Base-by-base conservation (phyloP, 2,888 invertebrate genomes). In the Ceraclea dissimilis region DNA sequence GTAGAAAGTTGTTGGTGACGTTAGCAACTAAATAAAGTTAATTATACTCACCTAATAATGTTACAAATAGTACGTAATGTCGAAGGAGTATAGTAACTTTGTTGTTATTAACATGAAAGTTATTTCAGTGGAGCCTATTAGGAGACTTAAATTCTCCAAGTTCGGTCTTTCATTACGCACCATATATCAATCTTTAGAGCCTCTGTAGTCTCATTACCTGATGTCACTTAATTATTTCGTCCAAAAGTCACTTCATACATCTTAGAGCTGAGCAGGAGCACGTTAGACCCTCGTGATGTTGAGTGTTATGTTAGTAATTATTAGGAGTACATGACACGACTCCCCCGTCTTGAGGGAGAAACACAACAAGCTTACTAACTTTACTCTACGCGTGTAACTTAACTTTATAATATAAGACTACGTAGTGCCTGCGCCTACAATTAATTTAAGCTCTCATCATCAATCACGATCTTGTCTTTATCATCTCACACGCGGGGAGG, bases 401-500 rank as follows among this genome's bases (percentile, higher is more conserved):
- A 59, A 55, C 57, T 60, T 58, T 49, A 47, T 56, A 50, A 8
- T 39, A 39, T 39, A 13, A 39, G 4, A 16, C 16, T 39, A 39
- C 39, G 2, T 39, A 56, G 26, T 60, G 58, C 62, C 59, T 60
- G 59, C 60, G 62, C 58, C 63, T 55, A 58, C 63, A 63, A 63
- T 63, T 63, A 63, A 61, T 63, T 63, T 62, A 61, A 63, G 60
- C 60, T 56, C 61, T 62, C 61, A 61, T 61, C 62, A 63, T 63
- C 63, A 63, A 63, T 63, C 63, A 63, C 59, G 60, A 60, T 56
- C 56, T 61, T 60, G 62, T 62, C 61, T 58, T 52, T 61, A 60
- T 60, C 62, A 59, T 57, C 61, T 59, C 57, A 54, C 60, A 52
- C 52, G 60, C 51, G 53, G 51, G 57, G 56, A n/a, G 54, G 19